Conservation (phyloP, 2,113 vertebrate species). For the Micronycteris hirsuta region DNA sequence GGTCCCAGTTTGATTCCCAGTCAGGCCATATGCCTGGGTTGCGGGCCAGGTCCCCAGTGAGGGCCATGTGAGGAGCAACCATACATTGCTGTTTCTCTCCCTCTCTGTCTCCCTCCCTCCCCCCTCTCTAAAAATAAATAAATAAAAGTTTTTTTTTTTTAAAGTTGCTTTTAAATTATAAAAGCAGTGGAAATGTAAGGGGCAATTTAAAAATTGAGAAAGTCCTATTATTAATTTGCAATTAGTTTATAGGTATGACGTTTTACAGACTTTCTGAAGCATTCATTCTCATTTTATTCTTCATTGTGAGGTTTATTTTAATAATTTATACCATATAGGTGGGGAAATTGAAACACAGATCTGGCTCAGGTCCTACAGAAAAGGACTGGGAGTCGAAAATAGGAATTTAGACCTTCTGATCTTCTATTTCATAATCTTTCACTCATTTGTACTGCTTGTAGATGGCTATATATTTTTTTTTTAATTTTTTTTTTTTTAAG, state of each 20-base stretch:
- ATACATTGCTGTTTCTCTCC: too few relatives aligned
- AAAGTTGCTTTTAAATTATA: neutral
- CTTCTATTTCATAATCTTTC: neutral
- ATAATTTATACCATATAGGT: neutral
- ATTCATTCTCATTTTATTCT: neutral
- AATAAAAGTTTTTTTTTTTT: too few relatives aligned
- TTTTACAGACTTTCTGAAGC: neutral
- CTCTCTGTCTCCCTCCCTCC: too few relatives aligned
- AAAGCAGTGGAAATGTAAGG: neutral
- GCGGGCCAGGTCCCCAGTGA: too few relatives aligned
- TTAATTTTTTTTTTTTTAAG: constrained; percentile 30
- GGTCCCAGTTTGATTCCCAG: too few relatives aligned
- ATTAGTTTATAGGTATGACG: neutral
- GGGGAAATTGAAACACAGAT: neutral
- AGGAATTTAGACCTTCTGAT: neutral
- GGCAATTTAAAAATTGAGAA: neutral
- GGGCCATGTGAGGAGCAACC: too few relatives aligned
- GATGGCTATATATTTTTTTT: neutral
- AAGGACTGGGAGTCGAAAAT: neutral
- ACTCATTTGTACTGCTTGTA: neutral
- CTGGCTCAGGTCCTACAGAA: neutral
- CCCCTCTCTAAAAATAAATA: too few relatives aligned
- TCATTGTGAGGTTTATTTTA: neutral
- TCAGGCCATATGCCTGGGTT: too few relatives aligned
- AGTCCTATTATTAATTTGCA: neutral